Conservation (phyloP, 2,888 invertebrate species). For the Geotrupes spiniger region DNA sequence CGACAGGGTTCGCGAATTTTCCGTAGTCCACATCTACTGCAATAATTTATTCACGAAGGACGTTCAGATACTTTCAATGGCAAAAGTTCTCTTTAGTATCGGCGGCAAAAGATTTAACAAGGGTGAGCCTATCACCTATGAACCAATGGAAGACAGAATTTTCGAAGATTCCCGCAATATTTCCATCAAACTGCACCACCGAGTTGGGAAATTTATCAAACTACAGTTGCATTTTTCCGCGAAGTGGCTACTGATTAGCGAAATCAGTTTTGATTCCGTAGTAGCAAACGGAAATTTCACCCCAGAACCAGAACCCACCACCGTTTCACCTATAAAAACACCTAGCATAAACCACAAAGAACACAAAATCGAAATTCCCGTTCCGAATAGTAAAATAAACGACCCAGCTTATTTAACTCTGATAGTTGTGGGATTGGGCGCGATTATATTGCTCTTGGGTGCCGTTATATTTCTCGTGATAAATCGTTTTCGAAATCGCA, state of each 20-base stretch:
- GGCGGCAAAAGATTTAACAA: conserved; percentile 72
- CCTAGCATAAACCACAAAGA: conserved; percentile 49
- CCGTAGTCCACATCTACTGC: conserved; percentile 74
- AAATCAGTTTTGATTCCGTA: conserved; percentile 82
- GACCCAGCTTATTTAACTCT: conserved; percentile 74
- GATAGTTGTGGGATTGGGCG: conserved; percentile 72
- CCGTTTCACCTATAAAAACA: conserved; percentile 53
- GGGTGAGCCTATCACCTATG: conserved; percentile 72
- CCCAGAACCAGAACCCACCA: conserved; percentile 61
- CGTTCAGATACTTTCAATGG: conserved; percentile 79
- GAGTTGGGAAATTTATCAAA: conserved; percentile 78
- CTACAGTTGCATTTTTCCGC: conserved; percentile 75
- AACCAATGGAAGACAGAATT: conserved; percentile 71
- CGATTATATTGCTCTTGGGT: conserved; percentile 68
- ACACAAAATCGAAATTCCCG: conserved; percentile 58
- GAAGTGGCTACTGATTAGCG: conserved; percentile 87
- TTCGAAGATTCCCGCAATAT: conserved; percentile 82
- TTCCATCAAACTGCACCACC: conserved; percentile 75
- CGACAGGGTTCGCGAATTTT: conserved; percentile 83
- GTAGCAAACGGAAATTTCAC: conserved; percentile 73
- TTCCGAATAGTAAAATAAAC: conserved; percentile 60
- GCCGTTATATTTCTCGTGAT: conserved; percentile 71
- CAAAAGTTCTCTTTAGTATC: conserved; percentile 75
- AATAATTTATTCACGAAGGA: conserved; percentile 85
- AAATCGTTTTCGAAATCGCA: conserved; percentile 67